Base-by-base conservation (phyloP, 2,888 invertebrate species). In the Cheilosia impressa region DNA sequence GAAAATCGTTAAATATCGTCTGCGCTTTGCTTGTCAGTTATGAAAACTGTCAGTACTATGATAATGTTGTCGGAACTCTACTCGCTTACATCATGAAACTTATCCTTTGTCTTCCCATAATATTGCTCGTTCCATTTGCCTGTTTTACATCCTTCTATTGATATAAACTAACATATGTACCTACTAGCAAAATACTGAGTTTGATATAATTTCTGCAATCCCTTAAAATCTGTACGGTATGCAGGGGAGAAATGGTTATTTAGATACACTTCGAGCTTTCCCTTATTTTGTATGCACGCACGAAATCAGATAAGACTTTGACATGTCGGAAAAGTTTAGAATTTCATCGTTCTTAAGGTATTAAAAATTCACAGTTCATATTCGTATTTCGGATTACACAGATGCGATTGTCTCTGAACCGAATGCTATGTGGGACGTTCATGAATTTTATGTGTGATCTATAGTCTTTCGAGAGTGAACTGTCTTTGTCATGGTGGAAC, bases 31-130 rank as follows among this genome's bases (percentile, higher is more conserved):
- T 3, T 9, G 78, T 62, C 57, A 68, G 60, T 73, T 68, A 79
- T 38, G 77, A 73, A 77, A 72, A 83, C 73, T 73, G 83, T 73
- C 83, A 63, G 62, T 73, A 17, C 31, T 79, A 31, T 75, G 65
- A 79, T 58, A 84, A 65, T 68, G 47, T 65, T 79, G 75, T 79
- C 79, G 79, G 75, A 84, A 75, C 45, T 45, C 6, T 58, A 22
- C 38, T 52, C 43, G 10, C 62, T 52, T 60, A 38, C 38, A 62
- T 55, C 19, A 69, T 57, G 22, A 17, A 73, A 57, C 62, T 63
- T 63, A 65, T 84, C 73, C 69, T 75, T 75, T 79, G 68, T 78
- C 78, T 78, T 78, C 5, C n/a, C 62, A n/a, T 9, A 3, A 17
- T 60, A 77, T 60, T 17, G 31, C 47, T 15, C 53, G 45, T 68